These are phyloP conservation scores for Plemyria rubiginata DNA, from an alignment of 2,888 invertebrate genomes.

Conservation along the genomic window DNA sequence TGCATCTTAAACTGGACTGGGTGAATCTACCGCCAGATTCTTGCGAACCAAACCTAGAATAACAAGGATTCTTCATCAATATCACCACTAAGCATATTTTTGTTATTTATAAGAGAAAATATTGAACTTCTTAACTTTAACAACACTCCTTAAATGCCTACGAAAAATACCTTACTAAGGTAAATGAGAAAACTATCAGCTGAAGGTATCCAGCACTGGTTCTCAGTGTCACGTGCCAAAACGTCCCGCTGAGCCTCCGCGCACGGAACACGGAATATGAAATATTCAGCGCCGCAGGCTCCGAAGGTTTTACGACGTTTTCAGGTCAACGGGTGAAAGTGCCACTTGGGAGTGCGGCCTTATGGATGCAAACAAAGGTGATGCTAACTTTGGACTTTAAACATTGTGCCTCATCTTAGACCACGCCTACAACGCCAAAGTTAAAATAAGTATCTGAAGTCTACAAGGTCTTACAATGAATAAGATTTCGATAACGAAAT, in stretches of 20 bases:
- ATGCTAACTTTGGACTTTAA: slow-evolving; percentile 17
- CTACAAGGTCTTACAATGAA: not conserved
- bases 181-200: not conserved
- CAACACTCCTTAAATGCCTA: too few relatives aligned
- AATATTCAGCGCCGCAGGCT: slow-evolving; percentile 40
- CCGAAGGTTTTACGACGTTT: slow-evolving; percentile 37
- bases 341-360: slow-evolving; percentile 14
- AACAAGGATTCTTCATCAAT: too few relatives aligned
- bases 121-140: too few relatives aligned
- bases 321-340: slow-evolving; percentile 39
- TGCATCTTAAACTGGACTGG: too few relatives aligned
- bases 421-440: slow-evolving; percentile 1
- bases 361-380: slow-evolving; percentile 25
- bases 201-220: slow-evolving; percentile 7
- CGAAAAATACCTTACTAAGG: too few relatives aligned
- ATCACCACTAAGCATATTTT: too few relatives aligned
- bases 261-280: slow-evolving; percentile 32
- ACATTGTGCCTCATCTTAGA: slow-evolving; percentile 6
- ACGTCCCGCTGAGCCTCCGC: slow-evolving; percentile 6
- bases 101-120: too few relatives aligned
- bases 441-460: not conserved
- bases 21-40: too few relatives aligned
- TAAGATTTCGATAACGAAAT: not conserved
- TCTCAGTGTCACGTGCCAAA: slow-evolving; percentile 13
- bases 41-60: too few relatives aligned